Evolutionary conservation across 1,140 invertebrate genomes (phyloP).

Genomic region (Trichoplusia ni): DNA sequence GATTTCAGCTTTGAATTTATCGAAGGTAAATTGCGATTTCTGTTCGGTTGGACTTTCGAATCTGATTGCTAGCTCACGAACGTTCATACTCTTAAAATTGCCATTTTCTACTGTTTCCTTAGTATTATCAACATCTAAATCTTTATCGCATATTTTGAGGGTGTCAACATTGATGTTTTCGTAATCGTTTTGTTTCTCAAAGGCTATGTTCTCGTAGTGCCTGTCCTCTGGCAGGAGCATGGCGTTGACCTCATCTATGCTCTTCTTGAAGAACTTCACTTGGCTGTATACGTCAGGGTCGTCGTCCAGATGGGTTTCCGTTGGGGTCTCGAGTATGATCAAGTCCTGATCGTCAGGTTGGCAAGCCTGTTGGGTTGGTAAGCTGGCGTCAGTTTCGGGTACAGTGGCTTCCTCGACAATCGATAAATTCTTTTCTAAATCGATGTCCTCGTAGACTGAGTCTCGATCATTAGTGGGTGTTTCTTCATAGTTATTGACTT

Average conservation of each 20-base stretch:
- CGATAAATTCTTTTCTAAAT: constrained; percentile 73
- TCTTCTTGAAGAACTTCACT: constrained; percentile 87
- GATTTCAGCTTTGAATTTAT: constrained; percentile 70
- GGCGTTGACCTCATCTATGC: constrained; percentile 88
- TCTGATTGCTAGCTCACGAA: constrained; percentile 82
- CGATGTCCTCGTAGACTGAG: constrained; percentile 81
- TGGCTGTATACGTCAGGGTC: constrained; percentile 86
- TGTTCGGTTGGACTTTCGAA: constrained; percentile 83
- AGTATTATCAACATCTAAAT: constrained; percentile 43
- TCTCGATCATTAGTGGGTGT: constrained; percentile 72
- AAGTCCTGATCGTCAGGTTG: constrained; percentile 74
- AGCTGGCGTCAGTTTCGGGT: constrained; percentile 78
- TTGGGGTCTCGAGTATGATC: constrained; percentile 73
- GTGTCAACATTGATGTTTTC: constrained; percentile 80
- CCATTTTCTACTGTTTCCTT: constrained; percentile 57
- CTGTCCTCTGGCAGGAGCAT: constrained; percentile 74
- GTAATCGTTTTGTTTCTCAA: constrained; percentile 75
- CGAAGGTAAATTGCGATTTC: constrained; percentile 72
- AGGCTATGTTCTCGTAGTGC: constrained; percentile 67
- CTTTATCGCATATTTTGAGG: constrained; percentile 68
- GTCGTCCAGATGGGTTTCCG: constrained; percentile 48
- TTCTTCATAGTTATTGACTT: constrained; percentile 68
- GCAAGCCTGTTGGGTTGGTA: constrained; percentile 81
- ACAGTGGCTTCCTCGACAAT: constrained; percentile 77
- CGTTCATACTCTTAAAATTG: constrained; percentile 74